These are phyloP conservation scores for Thunnus maccoyii DNA, from an alignment of 2,113 vertebrate species.

Conservation along the genomic window DNA sequence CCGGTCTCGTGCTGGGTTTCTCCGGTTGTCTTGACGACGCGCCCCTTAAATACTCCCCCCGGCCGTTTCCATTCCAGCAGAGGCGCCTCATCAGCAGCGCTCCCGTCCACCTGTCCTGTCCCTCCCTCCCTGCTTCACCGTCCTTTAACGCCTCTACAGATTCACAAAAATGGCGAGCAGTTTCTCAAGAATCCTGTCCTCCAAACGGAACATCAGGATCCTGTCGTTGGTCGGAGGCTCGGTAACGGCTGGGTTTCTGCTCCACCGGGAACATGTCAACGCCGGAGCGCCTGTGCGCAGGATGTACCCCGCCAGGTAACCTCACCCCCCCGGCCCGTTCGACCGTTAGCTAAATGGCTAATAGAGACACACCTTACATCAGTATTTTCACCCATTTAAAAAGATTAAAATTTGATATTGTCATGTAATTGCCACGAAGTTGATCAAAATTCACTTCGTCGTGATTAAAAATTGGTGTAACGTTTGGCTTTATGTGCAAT, in stretches of 20 bases:
- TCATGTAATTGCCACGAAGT: no score
- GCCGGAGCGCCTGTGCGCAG: conserved; percentile 86
- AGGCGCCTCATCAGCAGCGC: conserved; percentile 33
- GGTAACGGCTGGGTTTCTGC: conserved; percentile 87
- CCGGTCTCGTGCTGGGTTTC: not conserved
- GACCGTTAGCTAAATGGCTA: no score
- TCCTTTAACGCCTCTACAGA: no score
- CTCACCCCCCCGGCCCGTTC: not conserved
- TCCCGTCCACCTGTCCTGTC: conserved; percentile 8
- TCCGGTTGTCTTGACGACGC: conserved; percentile 24
- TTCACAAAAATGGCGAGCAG: conserved; percentile 88
- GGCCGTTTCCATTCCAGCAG: conserved; percentile 45
- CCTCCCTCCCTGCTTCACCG: not conserved
- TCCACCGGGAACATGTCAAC: conserved; percentile 87
- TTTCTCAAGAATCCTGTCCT: conserved; percentile 88
- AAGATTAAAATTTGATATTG: no score
- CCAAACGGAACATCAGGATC: conserved; percentile 86
- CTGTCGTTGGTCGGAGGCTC: conserved; percentile 92
- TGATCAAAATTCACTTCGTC: no score
- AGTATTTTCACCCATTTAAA: no score
- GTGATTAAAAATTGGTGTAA: no score
- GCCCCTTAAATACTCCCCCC: not conserved
- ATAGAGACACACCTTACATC: no score
- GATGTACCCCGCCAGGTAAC: conserved; percentile 92
- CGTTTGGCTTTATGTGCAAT: no score